These are phyloP conservation scores for Cossypha dichroa DNA, from an alignment of 2,797 vertebrate genomes.

Conservation along the genomic window DNA sequence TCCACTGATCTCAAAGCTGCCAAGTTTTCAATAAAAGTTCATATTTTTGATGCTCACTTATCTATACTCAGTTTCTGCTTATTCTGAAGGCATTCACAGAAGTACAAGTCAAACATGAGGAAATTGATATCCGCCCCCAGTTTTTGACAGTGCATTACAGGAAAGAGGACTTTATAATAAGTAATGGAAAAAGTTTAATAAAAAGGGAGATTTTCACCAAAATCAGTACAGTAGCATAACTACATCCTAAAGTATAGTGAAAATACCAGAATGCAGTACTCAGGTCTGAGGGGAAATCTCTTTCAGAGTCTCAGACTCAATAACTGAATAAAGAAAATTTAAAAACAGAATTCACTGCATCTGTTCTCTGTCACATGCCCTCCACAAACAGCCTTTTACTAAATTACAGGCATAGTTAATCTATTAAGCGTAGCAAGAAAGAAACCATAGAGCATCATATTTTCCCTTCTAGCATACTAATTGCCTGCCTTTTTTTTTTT, in stretches of 20 bases:
- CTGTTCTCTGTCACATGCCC: constrained; percentile 23
- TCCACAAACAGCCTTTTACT: constrained; percentile 24
- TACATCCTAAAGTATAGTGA: neutral
- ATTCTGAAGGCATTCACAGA: neutral
- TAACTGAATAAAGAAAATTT: constrained; percentile 29
- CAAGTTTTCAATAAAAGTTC: neutral
- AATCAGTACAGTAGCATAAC: neutral
- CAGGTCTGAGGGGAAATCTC: neutral
- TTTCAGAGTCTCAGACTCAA: neutral
- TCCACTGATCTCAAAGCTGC: neutral
- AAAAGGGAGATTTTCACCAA: neutral
- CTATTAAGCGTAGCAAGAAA: constrained; percentile 22
- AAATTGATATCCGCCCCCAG: neutral
- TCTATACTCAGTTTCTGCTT: neutral
- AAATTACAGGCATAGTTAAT: constrained; percentile 45
- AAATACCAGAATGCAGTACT: neutral
- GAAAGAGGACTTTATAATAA: neutral
- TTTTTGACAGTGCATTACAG: neutral
- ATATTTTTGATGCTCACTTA: neutral
- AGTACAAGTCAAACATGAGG: neutral
- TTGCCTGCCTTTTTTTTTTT: constrained; percentile 7
- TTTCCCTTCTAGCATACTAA: constrained; percentile 23
- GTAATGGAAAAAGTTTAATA: neutral
- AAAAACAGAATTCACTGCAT: constrained; percentile 19
- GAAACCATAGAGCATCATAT: constrained; percentile 1